Percentiles rank a stretch among this genome's conserved stretches.
phyloP scores from a whole-genome alignment of 2,797 vertebrate genomes.

The Mormyrus hasselquistii region DNA sequence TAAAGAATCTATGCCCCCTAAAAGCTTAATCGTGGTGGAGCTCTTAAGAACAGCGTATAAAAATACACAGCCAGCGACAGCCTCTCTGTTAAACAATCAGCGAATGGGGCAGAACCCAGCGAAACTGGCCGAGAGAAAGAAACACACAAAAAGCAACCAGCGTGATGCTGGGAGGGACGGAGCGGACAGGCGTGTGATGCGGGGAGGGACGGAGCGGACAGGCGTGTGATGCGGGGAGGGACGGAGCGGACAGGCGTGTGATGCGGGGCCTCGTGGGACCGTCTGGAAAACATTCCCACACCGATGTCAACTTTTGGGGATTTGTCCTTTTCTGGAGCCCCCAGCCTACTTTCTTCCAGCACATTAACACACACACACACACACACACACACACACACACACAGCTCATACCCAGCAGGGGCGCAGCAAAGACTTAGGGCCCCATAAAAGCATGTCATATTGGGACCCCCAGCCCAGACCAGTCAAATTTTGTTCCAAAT shows the following conservation, averaged over 20 bases:
- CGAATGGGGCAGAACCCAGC: not conserved
- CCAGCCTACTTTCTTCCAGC: not conserved
- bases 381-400: not conserved
- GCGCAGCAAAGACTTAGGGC: not conserved
- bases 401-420: not conserved
- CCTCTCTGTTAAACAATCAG: not conserved
- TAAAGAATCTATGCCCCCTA: not conserved
- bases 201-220: too few relatives aligned
- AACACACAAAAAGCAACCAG: conserved; percentile 1
- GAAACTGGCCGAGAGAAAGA: conserved; percentile 34
- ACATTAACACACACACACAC: not conserved
- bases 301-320: not conserved
- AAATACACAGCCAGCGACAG: not conserved
- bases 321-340: not conserved
- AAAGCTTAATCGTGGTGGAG: not conserved
- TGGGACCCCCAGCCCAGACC: not conserved
- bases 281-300: not conserved
- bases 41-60: not conserved
- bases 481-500: not conserved
- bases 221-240: too few relatives aligned
- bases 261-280: not conserved
- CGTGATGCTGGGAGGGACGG: conserved; percentile 17
- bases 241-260: not conserved
- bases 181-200: too few relatives aligned
- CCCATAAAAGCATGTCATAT: not conserved